Evolutionary conservation across 2,113 vertebrate genomes (phyloP).

Genomic region (Chamaea fasciata): DNA sequence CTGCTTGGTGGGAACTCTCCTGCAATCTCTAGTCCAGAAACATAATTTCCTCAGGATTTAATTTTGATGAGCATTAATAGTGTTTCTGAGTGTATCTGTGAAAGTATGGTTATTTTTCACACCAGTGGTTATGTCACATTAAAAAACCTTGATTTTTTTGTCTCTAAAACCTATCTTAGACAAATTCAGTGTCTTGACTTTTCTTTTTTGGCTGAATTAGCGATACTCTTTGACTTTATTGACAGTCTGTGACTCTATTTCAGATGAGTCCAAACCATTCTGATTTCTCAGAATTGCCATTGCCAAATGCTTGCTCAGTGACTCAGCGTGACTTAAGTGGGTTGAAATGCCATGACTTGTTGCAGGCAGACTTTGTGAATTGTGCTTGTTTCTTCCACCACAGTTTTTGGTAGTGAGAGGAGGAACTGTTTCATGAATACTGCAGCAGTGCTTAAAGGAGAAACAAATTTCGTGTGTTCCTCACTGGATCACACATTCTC

Average conservation of each 20-base stretch:
- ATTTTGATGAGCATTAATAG: background rate
- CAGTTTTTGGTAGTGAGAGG: background rate
- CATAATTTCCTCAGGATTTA: background rate
- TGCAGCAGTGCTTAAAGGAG: background rate
- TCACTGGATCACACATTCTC: background rate
- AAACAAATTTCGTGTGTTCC: background rate
- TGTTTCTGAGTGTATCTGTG: background rate
- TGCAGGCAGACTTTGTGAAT: background rate
- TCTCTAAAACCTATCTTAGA: background rate
- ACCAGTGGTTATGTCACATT: background rate
- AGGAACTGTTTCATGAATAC: background rate
- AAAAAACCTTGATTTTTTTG: background rate
- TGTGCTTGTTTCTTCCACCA: background rate
- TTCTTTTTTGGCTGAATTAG: background rate
- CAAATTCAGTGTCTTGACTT: background rate
- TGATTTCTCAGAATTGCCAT: background rate
- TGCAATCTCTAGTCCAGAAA: background rate
- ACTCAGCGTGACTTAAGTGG: background rate
- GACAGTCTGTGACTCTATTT: background rate
- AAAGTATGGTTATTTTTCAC: background rate
- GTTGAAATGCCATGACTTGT: background rate
- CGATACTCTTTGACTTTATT: background rate
- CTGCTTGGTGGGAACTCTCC: background rate
- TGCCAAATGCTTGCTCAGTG: background rate
- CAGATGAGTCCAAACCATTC: background rate